These are phyloP conservation scores for Lordiphosa clarofinis DNA, from an alignment of 1,140 invertebrate genomes.

Conservation along the genomic window DNA sequence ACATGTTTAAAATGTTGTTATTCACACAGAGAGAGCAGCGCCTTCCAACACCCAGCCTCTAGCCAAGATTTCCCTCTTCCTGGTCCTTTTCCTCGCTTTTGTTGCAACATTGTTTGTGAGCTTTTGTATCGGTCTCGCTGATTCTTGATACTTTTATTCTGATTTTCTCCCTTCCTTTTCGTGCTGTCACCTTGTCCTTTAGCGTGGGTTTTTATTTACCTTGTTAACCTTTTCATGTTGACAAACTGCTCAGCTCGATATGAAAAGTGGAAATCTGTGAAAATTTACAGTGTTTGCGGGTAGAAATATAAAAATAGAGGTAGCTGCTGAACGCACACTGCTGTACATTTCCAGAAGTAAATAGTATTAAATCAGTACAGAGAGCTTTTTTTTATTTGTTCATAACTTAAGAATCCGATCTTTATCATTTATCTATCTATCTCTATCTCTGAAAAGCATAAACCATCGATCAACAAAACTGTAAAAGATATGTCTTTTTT, in stretches of 20 bases:
- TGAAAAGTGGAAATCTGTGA: constrained; percentile 59
- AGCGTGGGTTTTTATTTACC: constrained; percentile 58
- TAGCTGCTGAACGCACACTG: too few species aligned
- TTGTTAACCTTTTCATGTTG: constrained; percentile 73
- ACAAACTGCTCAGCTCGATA: constrained; percentile 49
- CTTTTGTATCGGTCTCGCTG: constrained; percentile 8
- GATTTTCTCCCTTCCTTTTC: constrained; percentile 24
- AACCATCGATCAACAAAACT: too few species aligned
- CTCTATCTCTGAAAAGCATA: too few species aligned
- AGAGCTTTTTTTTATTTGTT: too few species aligned
- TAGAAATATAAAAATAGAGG: too few species aligned
- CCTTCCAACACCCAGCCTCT: neutral
- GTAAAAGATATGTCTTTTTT: too few species aligned
- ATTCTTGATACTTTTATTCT: constrained; percentile 23
- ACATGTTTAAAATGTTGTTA: constrained; percentile 77
- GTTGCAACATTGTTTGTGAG: neutral
- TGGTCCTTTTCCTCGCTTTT: neutral
- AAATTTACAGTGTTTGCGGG: too few species aligned
- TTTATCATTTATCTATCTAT: too few species aligned
- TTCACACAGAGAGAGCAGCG: constrained; percentile 48
- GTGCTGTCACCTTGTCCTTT: constrained; percentile 45
- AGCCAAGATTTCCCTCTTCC: constrained; percentile 1
- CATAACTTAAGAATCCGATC: too few species aligned
- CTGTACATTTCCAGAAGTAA: too few species aligned
- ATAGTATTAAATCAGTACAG: too few species aligned